Base-by-base conservation (phyloP, 2,888 invertebrate genomes). In the Sialis fuliginosa region DNA sequence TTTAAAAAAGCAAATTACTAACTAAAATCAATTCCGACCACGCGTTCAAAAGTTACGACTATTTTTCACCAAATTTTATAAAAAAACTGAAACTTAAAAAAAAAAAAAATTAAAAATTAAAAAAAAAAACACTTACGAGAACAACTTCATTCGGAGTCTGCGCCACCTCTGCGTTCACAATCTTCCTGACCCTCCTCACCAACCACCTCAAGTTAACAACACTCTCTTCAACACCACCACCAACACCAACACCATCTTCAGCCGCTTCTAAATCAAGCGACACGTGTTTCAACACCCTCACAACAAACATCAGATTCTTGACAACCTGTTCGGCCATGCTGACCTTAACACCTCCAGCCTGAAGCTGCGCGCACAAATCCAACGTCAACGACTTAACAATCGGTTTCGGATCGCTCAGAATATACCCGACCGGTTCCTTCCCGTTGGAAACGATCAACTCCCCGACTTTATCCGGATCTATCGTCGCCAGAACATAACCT, bases 91-190 rank as follows among this genome's bases (percentile, higher is more conserved):
- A 40, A 12, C 2, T 40, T 4, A 12, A 2, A 12, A 12, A n/a
- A 8, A 3, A 6, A 50, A 48, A 47, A 41, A 45, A 39, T 40
- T 39, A 32, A 46, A 42, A n/a, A n/a, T n/a, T n/a, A n/a, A n/a
- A n/a, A n/a, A n/a, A n/a, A n/a, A n/a, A n/a, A n/a, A n/a, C 50
- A 71, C 75, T 71, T 69, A 88, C 88, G 68, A 90, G 77, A 53
- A 74, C 67, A 51, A 71, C 77, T 41, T 71, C 72, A 43, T 74
- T 74, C 0, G 84, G 77, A 6, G 79, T 72, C 56, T 79, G 77
- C 9, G 82, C 76, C 1, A 90, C 74, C 69, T 93, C 93, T 6
- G 74, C 71, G 59, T 88, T 85, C 1, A 88, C 74, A 50, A 84
- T 76, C 57, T 77, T 79, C 43, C 84, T 70, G 58, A 91, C 66